Percentiles rank a stretch among this genome's conserved stretches.
Evolutionary conservation across 2,797 vertebrate genomes (phyloP).

Genomic region (Leuciscus waleckii): DNA sequence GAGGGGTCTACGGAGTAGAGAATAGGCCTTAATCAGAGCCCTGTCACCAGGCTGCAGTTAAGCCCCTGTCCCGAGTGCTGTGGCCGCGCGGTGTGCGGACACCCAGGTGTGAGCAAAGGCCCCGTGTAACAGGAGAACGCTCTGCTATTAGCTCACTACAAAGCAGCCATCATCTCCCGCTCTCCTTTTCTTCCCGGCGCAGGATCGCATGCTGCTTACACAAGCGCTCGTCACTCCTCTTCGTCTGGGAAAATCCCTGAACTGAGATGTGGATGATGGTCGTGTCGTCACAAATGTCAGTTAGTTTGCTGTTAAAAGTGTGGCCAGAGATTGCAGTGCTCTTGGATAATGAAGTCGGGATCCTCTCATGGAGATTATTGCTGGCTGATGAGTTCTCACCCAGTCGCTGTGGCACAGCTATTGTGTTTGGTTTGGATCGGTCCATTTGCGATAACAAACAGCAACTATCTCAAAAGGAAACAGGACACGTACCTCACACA

Average conservation of each 20-base stretch:
- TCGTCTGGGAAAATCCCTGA: constrained; percentile 5
- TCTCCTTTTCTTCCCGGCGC: constrained; percentile 15
- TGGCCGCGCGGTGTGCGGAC: constrained; percentile 68
- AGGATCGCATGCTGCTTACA: constrained; percentile 17
- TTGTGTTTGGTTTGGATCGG: constrained; percentile 67
- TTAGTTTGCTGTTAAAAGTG: constrained; percentile 15
- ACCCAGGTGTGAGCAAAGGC: constrained; percentile 81
- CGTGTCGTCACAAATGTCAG: neutral
- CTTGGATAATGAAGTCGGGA: constrained; percentile 7
- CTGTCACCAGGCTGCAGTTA: constrained; percentile 78
- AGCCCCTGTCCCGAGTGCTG: constrained; percentile 75
- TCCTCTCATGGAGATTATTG: constrained; percentile 32
- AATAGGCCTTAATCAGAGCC: constrained; percentile 78
- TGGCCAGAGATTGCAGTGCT: constrained; percentile 20
- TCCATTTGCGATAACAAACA: constrained; percentile 74
- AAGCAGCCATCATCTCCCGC: constrained; percentile 36
- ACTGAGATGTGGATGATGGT: neutral
- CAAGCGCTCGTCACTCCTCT: neutral
- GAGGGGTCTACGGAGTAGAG: constrained; percentile 62
- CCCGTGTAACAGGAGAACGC: constrained; percentile 80
- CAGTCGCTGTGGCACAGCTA: neutral
- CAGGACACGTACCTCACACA: constrained; percentile 65
- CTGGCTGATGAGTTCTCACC: constrained; percentile 28
- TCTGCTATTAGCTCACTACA: constrained; percentile 78
- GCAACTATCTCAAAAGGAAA: constrained; percentile 68